Percentiles rank a stretch among this genome's conserved stretches.
These are phyloP conservation scores for Orientallactaga bullata DNA, from an alignment of 2,113 vertebrate species.

Conservation along the genomic window DNA sequence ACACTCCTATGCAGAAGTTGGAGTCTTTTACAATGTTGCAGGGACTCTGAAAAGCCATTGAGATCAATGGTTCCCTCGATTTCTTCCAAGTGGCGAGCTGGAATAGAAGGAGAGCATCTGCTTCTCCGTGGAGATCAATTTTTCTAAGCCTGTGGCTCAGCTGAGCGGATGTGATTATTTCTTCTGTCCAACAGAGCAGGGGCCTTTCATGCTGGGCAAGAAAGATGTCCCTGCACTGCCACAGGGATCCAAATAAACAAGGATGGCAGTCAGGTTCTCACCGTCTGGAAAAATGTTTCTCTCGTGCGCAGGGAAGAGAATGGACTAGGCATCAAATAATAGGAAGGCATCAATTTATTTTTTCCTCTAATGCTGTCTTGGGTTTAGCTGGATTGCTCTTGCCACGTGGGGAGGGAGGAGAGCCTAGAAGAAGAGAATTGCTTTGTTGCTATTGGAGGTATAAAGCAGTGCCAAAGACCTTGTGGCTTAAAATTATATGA, in stretches of 20 bases:
- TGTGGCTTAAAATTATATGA: neutral
- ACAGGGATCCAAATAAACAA: constrained; percentile 38
- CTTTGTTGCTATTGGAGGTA: neutral
- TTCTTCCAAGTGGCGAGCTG: neutral
- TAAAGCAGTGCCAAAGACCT: neutral
- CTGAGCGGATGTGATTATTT: constrained; percentile 65
- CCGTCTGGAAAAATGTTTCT: neutral
- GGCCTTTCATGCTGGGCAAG: neutral
- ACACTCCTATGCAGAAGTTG: neutral
- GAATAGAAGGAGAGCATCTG: neutral
- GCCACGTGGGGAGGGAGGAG: neutral
- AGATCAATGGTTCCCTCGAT: neutral
- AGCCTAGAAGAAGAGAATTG: neutral
- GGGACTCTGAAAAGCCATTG: constrained; percentile 33
- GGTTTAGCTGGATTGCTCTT: neutral
- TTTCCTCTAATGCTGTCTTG: neutral
- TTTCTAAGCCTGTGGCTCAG: constrained; percentile 53
- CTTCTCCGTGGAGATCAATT: constrained; percentile 53
- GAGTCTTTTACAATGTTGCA: neutral
- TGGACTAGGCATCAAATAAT: neutral
- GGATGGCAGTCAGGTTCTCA: neutral
- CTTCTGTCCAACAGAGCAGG: constrained; percentile 50
- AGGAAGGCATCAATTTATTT: neutral
- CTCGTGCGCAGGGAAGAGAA: neutral
- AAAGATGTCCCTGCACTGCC: constrained; percentile 54